A percentile compares a stretch with the other conserved stretches of the same genome.
These are phyloP conservation scores for Theretra japonica DNA, from an alignment of 2,888 invertebrate genomes.

Conservation along the genomic window DNA sequence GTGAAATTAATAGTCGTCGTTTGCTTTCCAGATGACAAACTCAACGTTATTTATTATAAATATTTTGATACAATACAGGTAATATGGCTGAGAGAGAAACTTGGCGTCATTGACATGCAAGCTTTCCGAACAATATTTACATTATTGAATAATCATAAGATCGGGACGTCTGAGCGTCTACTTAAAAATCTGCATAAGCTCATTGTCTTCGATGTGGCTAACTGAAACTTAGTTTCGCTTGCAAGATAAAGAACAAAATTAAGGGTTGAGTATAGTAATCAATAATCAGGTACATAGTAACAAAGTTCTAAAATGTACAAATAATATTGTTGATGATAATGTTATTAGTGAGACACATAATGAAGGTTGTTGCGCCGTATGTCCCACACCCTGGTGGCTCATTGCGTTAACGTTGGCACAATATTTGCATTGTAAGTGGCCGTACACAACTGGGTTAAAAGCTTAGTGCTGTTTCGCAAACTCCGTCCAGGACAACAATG, in stretches of 20 bases:
- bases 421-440: slow-evolving; percentile 62
- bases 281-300: no score
- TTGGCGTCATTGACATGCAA: neutral
- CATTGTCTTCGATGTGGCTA: neutral
- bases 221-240: neutral
- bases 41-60: neutral
- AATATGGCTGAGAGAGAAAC: neutral
- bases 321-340: neutral
- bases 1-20: neutral
- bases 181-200: slow-evolving; percentile 5
- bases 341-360: slow-evolving; percentile 12
- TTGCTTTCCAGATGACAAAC: neutral
- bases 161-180: neutral
- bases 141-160: slow-evolving; percentile 22
- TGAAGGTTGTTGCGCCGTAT: slow-evolving; percentile 4
- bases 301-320: no score
- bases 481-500: slow-evolving; percentile 44
- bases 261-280: no score
- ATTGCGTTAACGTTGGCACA: slow-evolving; percentile 55
- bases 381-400: slow-evolving; percentile 25
- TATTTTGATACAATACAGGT: neutral
- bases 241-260: neutral
- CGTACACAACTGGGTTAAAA: slow-evolving; percentile 69
- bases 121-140: neutral
- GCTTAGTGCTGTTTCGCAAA: slow-evolving; percentile 64